Conservation (phyloP, 1,140 invertebrate species). For the Atta texana region DNA sequence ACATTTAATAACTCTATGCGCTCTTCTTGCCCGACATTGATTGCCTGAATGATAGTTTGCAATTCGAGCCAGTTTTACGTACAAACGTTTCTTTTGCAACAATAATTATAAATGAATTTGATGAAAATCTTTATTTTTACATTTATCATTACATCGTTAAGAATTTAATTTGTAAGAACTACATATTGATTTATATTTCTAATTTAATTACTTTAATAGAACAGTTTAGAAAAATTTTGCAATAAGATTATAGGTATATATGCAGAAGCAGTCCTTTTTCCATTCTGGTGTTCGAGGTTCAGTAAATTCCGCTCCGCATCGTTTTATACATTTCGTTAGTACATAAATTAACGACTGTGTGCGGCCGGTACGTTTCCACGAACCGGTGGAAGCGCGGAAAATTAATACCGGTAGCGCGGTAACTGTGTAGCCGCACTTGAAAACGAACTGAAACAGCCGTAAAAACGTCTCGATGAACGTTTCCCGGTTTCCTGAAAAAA, state of each 20-base stretch:
- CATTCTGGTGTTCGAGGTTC: slow-evolving; percentile 36
- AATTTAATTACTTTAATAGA: slow-evolving; percentile 15
- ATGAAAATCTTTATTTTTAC: background rate
- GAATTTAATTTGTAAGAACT: background rate
- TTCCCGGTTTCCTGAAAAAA: slow-evolving; percentile 57
- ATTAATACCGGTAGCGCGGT: slow-evolving; percentile 69
- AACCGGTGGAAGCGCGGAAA: slow-evolving; percentile 60
- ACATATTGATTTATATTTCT: background rate
- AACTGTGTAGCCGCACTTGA: slow-evolving; percentile 65
- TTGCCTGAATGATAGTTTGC: background rate
- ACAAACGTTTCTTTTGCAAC: background rate
- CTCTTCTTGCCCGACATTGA: slow-evolving; percentile 39
- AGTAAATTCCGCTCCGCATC: slow-evolving; percentile 43
- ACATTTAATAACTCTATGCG: slow-evolving; percentile 43
- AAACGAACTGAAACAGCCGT: slow-evolving; percentile 68
- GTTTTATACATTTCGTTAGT: slow-evolving; percentile 72
- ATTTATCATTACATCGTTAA: background rate
- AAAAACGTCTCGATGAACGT: slow-evolving; percentile 69
- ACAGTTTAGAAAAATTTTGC: background rate
- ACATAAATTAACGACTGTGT: slow-evolving; percentile 71
- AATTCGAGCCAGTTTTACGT: background rate
- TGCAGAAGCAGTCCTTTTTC: slow-evolving; percentile 17
- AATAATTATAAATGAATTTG: background rate
- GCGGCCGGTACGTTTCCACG: slow-evolving; percentile 70
- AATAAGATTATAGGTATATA: slow-evolving; percentile 22